Base-by-base conservation (phyloP, 2,797 vertebrate species). In the Acanthurus lineatus region DNA sequence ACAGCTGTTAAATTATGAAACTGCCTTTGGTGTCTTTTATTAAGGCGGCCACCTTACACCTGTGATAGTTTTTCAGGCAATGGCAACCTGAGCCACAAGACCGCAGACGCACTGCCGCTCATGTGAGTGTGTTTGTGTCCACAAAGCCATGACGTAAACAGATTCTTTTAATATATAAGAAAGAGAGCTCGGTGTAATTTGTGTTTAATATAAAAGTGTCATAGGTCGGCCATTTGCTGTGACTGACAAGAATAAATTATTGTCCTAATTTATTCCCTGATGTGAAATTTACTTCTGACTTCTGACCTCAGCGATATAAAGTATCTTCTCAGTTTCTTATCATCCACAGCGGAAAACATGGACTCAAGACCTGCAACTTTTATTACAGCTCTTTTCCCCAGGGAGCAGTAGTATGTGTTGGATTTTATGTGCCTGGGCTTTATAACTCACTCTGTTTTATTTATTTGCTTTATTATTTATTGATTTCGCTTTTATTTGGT, bases 1-100 rank as follows among this genome's bases (percentile, higher is more conserved):
- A 85, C 58, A 84, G 69, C 70, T 86, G 72, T 60, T 96, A 51
- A 95, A 96, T 95, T 89, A 94, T 95, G 76, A 84, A 95, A 40
- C 49, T 9, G 73, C 52, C 76, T 58, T 70, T 76, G 90, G 91
- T 76, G 87, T 87, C 88, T 89, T 89, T 91, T 87, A 92, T 89
- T 89, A 79, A 86, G 62, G 66, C 10, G 40, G 92, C 83, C 87
- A 95, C 90, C 84, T 82, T 85, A 95, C 91, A 94, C 93, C 90
- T 52, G 84, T 87, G 92, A 92, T 94, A 89, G 85, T 78, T 86
- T 95, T 94, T 91, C 94, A 93, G 81, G 48, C 32, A 9, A 73
- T 25, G 54, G 94, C 81, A 95, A 96, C 92, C 61, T 90, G 93
- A 95, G 86, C 89, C 86, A 74, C 44, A 64, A 63, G 82, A 76